Evolutionary conservation across 92 coral and sea anemone genomes (phyloP).

Genomic region (Siderastrea radians): DNA sequence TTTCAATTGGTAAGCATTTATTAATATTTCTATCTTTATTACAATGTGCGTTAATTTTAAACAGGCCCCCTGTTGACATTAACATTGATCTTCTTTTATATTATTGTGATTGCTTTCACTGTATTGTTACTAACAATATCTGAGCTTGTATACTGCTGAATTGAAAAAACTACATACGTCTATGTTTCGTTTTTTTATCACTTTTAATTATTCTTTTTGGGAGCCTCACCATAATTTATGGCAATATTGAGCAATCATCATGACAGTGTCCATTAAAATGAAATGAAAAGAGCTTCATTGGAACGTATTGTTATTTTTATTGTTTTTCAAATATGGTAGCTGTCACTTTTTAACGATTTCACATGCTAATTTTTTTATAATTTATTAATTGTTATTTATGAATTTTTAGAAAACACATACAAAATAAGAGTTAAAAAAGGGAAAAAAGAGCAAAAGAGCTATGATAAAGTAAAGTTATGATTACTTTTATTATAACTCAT

Average conservation of each 20-base stretch:
- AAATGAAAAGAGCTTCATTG: not conserved
- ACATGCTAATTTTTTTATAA: not conserved
- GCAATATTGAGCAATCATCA: not conserved
- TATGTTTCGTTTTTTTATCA: too few species aligned
- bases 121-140: too few species aligned
- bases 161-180: too few species aligned
- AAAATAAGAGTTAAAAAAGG: too few species aligned
- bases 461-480: too few species aligned
- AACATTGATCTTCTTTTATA: not conserved
- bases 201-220: too few species aligned
- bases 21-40: not conserved
- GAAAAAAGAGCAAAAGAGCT: too few species aligned
- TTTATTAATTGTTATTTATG: not conserved
- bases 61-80: not conserved
- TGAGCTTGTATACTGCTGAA: too few species aligned
- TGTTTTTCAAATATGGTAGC: not conserved
- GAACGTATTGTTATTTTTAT: too few species aligned
- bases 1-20: too few species aligned
- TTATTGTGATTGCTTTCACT: not conserved
- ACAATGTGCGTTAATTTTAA: not conserved
- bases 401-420: too few species aligned
- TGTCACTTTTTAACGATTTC: not conserved
- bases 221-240: not conserved
- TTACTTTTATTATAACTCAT: too few species aligned
- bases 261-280: not conserved